Percentiles rank a stretch among this genome's conserved stretches.
These are phyloP conservation scores for Drosophila villosipedis DNA, from an alignment of 2,888 invertebrate species.

Conservation along the genomic window DNA sequence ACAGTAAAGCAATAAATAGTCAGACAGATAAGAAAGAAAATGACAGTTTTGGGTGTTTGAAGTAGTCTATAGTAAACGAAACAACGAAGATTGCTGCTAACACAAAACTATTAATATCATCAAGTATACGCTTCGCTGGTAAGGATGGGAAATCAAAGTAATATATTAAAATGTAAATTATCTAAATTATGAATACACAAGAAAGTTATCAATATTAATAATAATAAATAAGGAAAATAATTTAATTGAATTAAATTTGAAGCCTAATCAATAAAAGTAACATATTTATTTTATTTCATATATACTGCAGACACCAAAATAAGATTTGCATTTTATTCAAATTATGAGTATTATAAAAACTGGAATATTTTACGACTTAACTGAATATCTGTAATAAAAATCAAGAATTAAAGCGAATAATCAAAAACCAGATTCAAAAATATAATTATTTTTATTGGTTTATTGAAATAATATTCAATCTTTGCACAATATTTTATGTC, in stretches of 20 bases:
- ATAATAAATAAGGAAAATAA: not conserved
- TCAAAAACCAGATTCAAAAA: not conserved
- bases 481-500: not conserved
- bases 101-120: not conserved
- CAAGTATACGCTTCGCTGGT: not conserved
- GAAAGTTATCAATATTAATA: not conserved
- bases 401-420: not conserved
- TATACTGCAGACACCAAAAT: not conserved
- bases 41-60: slow-evolving; percentile 8
- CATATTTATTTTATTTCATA: not conserved
- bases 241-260: not conserved
- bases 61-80: not conserved
- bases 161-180: not conserved
- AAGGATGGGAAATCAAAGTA: not conserved
- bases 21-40: slow-evolving; percentile 11
- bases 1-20: slow-evolving; percentile 41
- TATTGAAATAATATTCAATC: not conserved
- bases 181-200: not conserved
- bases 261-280: not conserved
- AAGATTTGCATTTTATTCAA: not conserved
- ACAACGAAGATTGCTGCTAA: not conserved
- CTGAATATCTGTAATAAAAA: not conserved
- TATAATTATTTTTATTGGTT: not conserved
- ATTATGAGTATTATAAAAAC: not conserved
- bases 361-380: not conserved